phyloP scores from a whole-genome alignment of 2,888 invertebrate genomes.

The Scaptomyza polygonia region DNA sequence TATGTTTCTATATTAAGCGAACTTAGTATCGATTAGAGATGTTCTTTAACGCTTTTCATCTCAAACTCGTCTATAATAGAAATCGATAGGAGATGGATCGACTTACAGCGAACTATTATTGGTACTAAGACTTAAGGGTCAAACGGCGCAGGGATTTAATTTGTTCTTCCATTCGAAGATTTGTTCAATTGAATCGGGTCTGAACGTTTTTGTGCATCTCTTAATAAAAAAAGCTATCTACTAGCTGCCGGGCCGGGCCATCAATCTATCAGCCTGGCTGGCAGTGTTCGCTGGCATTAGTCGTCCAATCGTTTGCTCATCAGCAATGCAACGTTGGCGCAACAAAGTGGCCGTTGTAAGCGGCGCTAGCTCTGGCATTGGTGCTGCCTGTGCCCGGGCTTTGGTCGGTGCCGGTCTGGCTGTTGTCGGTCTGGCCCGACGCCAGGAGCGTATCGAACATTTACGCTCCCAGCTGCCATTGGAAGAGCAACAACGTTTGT shows the following conservation, averaged over 20 bases:
- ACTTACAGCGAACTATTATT: no score
- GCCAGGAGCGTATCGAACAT: slow-evolving; percentile 82
- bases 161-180: no score
- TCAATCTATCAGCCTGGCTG: neutral
- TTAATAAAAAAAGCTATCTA: neutral
- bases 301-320: slow-evolving; percentile 10
- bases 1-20: no score
- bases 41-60: no score
- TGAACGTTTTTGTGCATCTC: neutral
- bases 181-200: no score
- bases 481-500: slow-evolving; percentile 63
- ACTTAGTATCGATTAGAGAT: no score
- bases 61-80: neutral
- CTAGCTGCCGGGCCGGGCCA: slow-evolving; percentile 3
- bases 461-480: slow-evolving; percentile 62
- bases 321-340: slow-evolving; percentile 86
- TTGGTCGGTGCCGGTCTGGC: slow-evolving; percentile 85
- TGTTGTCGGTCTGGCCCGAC: slow-evolving; percentile 86
- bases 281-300: slow-evolving; percentile 16
- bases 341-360: slow-evolving; percentile 88
- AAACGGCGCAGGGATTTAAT: no score
- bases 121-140: no score
- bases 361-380: slow-evolving; percentile 88
- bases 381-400: slow-evolving; percentile 85
- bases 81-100: neutral